These are phyloP conservation scores for Gavialis gangeticus DNA, from an alignment of 2,113 vertebrate species.

Conservation along the genomic window DNA sequence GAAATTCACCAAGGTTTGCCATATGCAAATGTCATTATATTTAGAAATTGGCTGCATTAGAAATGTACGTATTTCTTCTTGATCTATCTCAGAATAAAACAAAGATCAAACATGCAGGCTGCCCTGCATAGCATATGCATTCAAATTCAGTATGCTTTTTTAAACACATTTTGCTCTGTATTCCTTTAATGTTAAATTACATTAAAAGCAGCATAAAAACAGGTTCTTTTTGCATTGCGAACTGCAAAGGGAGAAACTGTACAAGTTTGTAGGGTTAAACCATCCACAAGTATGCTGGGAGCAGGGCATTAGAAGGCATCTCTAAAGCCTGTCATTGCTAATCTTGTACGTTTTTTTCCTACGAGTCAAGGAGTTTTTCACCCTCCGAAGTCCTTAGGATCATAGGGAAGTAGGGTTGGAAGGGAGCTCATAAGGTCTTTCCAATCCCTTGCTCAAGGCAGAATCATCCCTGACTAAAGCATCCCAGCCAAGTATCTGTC, in stretches of 20 bases:
- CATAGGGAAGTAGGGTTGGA: too few species aligned
- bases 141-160: slow-evolving; percentile 9
- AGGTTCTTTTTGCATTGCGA: neutral
- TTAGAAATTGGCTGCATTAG: slow-evolving; percentile 27
- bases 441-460: too few species aligned
- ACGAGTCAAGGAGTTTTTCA: too few species aligned
- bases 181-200: accelerated
- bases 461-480: too few species aligned
- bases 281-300: too few species aligned
- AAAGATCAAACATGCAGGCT: slow-evolving; percentile 46
- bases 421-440: too few species aligned
- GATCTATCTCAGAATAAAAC: slow-evolving; percentile 49
- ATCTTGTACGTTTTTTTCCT: too few species aligned
- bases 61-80: slow-evolving; percentile 37
- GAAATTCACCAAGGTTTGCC: neutral
- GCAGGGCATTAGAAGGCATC: too few species aligned
- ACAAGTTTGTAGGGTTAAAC: neutral
- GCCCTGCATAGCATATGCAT: neutral
- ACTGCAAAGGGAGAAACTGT: neutral
- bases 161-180: accelerated
- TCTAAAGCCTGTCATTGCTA: too few species aligned
- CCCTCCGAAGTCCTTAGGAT: too few species aligned
- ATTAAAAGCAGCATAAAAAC: accelerated
- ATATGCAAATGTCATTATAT: neutral
- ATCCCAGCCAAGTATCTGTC: too few species aligned